Evolutionary conservation across 1,140 invertebrate genomes (phyloP).

Genomic region (Medauroidea extradentata): DNA sequence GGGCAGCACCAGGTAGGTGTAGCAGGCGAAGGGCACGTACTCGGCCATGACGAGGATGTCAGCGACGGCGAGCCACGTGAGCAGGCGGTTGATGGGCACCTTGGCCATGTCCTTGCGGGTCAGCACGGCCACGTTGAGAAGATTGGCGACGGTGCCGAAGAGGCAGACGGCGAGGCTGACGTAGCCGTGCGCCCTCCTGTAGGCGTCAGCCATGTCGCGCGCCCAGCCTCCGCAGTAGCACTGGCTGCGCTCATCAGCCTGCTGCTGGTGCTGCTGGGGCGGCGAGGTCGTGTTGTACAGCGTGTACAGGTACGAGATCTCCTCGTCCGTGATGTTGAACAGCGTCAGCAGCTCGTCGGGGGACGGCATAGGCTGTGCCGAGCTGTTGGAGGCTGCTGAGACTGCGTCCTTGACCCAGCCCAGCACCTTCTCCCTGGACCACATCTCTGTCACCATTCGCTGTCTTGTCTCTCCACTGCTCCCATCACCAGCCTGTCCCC

Average conservation of each 20-base stretch:
- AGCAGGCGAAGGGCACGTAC: constrained; percentile 77
- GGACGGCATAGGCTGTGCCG: too few species aligned
- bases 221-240: constrained; percentile 44
- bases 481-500: too few species aligned
- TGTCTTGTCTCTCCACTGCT: too few species aligned
- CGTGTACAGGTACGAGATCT: too few species aligned
- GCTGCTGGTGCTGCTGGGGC: too few species aligned
- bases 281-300: too few species aligned
- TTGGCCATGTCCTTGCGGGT: constrained; percentile 76
- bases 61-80: constrained; percentile 73
- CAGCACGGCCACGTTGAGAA: constrained; percentile 83
- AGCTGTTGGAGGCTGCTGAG: too few species aligned
- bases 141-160: constrained; percentile 85
- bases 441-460: too few species aligned
- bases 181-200: constrained; percentile 58
- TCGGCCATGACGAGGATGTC: constrained; percentile 85
- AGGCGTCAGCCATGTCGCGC: constrained; percentile 43
- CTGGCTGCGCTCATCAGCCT: background rate
- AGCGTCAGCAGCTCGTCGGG: too few species aligned
- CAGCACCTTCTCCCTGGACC: too few species aligned
- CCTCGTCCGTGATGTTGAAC: too few species aligned
- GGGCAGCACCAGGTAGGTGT: constrained; percentile 55
- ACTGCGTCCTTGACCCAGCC: too few species aligned
- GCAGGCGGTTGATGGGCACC: constrained; percentile 77
- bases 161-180: constrained; percentile 70